Conservation (phyloP, 2,113 vertebrate species). For the Myiagra hebetior region DNA sequence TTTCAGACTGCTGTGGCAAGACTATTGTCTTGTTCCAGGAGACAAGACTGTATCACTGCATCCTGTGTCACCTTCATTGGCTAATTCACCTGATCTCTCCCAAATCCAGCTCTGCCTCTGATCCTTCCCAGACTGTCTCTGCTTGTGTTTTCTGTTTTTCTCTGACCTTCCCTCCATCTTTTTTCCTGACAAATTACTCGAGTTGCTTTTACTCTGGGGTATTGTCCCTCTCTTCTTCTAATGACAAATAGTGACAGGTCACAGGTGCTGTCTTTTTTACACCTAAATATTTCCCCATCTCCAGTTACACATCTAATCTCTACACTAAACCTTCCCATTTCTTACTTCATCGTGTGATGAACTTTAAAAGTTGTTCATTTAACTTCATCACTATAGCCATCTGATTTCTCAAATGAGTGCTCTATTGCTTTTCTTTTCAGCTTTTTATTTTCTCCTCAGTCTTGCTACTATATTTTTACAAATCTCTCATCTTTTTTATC, state of each 20-base stretch:
- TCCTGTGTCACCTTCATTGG: constrained; percentile 53
- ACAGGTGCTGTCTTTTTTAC: neutral
- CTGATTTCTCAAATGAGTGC: neutral
- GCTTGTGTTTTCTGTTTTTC: neutral
- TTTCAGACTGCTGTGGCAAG: constrained; percentile 44
- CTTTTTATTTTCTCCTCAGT: neutral
- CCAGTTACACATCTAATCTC: neutral
- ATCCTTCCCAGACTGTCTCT: neutral
- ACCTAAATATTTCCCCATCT: neutral
- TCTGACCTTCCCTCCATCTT: neutral
- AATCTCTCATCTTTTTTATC: neutral
- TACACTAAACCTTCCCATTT: neutral
- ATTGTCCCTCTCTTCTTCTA: neutral
- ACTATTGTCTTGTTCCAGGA: constrained; percentile 13
- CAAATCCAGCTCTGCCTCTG: neutral
- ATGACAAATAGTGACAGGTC: neutral
- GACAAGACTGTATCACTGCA: neutral
- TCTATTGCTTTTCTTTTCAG: neutral
- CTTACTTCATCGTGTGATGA: neutral
- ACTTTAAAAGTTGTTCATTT: neutral
- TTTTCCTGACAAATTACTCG: neutral
- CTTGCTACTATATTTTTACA: neutral
- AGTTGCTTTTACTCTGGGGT: neutral
- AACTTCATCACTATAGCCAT: neutral
- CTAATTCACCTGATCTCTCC: constrained; percentile 28